phyloP scores from a whole-genome alignment of 2,888 invertebrate species.

The Mayetiola destructor region DNA sequence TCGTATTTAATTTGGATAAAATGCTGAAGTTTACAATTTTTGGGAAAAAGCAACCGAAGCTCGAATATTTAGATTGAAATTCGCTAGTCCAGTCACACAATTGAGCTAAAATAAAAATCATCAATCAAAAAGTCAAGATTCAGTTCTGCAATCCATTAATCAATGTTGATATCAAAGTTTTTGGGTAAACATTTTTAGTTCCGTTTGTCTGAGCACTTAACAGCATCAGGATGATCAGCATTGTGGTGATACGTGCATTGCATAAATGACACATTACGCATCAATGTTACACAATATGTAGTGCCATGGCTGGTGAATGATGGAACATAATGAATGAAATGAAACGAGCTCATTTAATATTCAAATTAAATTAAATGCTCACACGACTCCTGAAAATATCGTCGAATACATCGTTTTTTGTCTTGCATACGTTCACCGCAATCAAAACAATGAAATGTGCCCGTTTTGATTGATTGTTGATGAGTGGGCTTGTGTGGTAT shows the following conservation, averaged over 20 bases:
- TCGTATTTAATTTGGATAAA: too few relatives aligned
- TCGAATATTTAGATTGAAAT: too few relatives aligned
- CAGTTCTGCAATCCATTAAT: too few relatives aligned
- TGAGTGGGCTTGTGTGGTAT: not conserved
- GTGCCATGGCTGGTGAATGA: too few relatives aligned
- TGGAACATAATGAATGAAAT: not conserved
- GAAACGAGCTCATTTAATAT: constrained; percentile 8
- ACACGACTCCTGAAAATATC: not conserved
- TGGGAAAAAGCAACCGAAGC: too few relatives aligned
- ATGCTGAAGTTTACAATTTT: too few relatives aligned
- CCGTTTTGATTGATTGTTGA: constrained; percentile 12
- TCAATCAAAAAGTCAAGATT: too few relatives aligned
- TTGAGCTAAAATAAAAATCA: too few relatives aligned
- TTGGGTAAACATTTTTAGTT: not conserved
- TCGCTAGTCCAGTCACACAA: too few relatives aligned
- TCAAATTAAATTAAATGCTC: constrained; percentile 13
- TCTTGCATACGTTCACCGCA: too few relatives aligned
- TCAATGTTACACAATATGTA: too few relatives aligned
- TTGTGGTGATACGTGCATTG: not conserved
- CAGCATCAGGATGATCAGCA: not conserved
- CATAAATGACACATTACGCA: too few relatives aligned
- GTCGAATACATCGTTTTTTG: not conserved
- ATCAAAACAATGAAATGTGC: constrained; percentile 5
- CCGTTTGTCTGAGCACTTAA: not conserved
- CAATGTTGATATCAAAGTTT: not conserved